Evolutionary conservation across 2,113 vertebrate species (phyloP).

Genomic region (Canis aureus): DNA sequence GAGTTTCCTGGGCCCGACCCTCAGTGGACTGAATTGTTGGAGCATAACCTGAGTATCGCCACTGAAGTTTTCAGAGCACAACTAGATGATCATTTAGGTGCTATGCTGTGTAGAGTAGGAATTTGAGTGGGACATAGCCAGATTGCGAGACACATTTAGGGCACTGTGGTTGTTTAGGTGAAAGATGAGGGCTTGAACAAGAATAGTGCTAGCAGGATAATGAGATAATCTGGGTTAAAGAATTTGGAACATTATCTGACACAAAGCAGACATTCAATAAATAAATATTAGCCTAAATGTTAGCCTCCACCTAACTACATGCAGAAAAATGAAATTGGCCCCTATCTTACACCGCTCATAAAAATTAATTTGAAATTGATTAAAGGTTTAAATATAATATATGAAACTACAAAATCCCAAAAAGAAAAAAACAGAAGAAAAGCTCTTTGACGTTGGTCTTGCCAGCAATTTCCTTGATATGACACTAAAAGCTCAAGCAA

Average conservation of each 20-base stretch:
- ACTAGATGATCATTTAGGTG: neutral
- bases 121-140: neutral
- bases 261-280: neutral
- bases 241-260: neutral
- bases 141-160: neutral
- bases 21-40: neutral
- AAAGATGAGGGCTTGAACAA: neutral
- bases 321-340: neutral
- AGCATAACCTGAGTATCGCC: neutral
- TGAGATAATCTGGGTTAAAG: neutral
- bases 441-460: neutral
- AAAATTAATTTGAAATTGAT: neutral
- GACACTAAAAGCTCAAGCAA: neutral
- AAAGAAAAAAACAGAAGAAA: neutral
- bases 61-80: neutral
- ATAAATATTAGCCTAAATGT: neutral
- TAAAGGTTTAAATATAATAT: neutral
- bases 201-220: neutral
- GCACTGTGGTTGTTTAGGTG: neutral
- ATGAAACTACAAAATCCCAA: neutral
- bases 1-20: neutral
- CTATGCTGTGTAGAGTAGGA: neutral
- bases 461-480: neutral
- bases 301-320: neutral
- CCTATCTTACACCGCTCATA: neutral